Base-by-base conservation (phyloP, 2,113 vertebrate genomes). In the Probosciger aterrimus region DNA sequence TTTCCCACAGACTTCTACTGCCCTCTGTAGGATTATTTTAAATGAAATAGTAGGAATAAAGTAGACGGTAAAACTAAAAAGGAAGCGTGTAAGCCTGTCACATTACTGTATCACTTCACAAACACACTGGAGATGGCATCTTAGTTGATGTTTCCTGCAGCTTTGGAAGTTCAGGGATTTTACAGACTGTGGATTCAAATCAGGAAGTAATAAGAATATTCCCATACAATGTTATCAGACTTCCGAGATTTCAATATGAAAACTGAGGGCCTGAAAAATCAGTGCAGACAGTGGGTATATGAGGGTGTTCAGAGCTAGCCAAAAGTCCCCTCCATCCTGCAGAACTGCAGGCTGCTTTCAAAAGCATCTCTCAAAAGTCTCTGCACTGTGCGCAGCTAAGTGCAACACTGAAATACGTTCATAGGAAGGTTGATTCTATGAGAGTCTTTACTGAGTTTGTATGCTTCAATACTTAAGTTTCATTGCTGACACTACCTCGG, bases 1-100 rank as follows among this genome's bases (percentile, higher is more conserved):
- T 77, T 95, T 53, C 81, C 68, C 39, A 77, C 31, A 92, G 95
- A 41, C 11, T 41, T 91, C 86, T 97, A 53, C 95, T 95, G 96
- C 97, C 96, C 95, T 87, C 96, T 97, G 76, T 91, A 96, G 96
- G 96, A 84, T 65, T 89, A 73, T 79, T 75, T 82, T 25, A 70
- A 84, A 39, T 43, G 55, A 86, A 87, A 41, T 59, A 64, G 33
- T 41, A 84, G 59, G 80, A 70, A 76, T 12, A 57, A 76, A 86
- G 46, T 2, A 33, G 18, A 67, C 82, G 33, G 15, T 74, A 46
- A 74, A 74, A 24, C 10, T 13, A 18, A 41, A 63, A 80, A 37
- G 14, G n/a, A 95, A 65, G 20, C 7, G 11, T 3, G 5, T 50
- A 53, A 73, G 39, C 19, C 39, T 55, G 20, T 28, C 67, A 67